Conservation (phyloP, 2,113 vertebrate species). For the Clarias macrocephalus region DNA sequence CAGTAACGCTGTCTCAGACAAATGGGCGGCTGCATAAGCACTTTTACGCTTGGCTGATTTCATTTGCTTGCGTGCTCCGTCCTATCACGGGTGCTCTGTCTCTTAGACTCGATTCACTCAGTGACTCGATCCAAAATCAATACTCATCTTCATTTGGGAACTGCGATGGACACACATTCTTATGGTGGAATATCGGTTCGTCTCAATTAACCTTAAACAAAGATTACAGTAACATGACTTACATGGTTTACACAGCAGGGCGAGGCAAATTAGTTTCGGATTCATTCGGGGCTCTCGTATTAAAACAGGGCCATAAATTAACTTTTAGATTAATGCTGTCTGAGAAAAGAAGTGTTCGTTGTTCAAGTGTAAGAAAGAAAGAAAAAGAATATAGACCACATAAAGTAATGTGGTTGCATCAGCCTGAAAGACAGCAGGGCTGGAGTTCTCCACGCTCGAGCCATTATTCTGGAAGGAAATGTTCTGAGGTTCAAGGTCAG, state of each 20-base stretch:
- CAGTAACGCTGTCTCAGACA: conserved; percentile 57
- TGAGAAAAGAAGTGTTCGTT: not conserved
- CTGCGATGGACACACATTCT: not conserved
- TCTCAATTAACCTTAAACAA: not conserved
- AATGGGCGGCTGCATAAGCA: conserved; percentile 68
- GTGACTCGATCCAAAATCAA: conserved; percentile 8
- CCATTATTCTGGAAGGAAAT: not conserved
- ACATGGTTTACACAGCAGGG: not conserved
- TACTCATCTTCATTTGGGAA: conserved; percentile 16
- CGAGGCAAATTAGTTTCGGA: not conserved
- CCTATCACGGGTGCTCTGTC: conserved; percentile 45
- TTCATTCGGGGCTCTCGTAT: not conserved
- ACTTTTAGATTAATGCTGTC: not conserved
- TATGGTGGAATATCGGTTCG: not conserved
- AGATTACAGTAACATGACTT: not conserved
- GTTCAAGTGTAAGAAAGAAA: not conserved
- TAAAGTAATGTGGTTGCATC: not conserved
- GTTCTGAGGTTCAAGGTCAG: not conserved
- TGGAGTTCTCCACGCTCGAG: not conserved
- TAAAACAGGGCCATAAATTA: too few species aligned
- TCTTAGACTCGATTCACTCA: not conserved
- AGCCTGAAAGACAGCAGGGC: not conserved
- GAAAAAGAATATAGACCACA: not conserved
- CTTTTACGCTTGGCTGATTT: conserved; percentile 66
- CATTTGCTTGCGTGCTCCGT: conserved; percentile 57